Base-by-base conservation (phyloP, 2,888 invertebrate species). In the Cephus runcator region DNA sequence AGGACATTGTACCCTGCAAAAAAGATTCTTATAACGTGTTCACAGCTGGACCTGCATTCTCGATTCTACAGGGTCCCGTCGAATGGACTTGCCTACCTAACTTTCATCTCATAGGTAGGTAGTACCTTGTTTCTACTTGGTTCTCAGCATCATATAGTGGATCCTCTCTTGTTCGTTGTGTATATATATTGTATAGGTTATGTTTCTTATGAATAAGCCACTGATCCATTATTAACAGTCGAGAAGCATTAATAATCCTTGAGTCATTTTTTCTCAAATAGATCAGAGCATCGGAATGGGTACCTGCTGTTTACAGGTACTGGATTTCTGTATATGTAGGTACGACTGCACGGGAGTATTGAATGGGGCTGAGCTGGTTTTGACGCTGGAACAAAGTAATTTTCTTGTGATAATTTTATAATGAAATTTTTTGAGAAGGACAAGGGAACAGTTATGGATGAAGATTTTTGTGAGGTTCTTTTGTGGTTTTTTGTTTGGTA, bases 1-100 rank as follows among this genome's bases (percentile, higher is more conserved):
- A 85, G 87, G 88, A 88, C 88, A 88, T 86, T 85, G 85, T 86
- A 85, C 85, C 84, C 82, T 33, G 85, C 79, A 80, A 80, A 80
- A 79, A 75, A 81, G 73, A 36, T 83, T 83, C 84, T 87, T 85
- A 86, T 86, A 88, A 87, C 86, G 86, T 85, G 87, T 86, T 86
- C 85, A 88, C 88, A 88, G 87, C 87, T 88, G 88, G 87, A 87
- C 86, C 87, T 87, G 87, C 87, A 87, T 87, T 86, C 56, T 56
- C 56, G 56, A 56, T 56, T 56, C 56, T 56, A 56, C 56, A 56
- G 56, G 56, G 56, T 56, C 56, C 9, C 56, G 56, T 56, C 56
- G 56, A 23, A 56, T 56, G 23, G 56, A 56, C 56, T 56, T 56
- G 56, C 56, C 56, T 56, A 23, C 56, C 56, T 56, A 56, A 56